Percentiles rank a stretch among this genome's conserved stretches.
These are phyloP conservation scores for Pachydiplax longipennis DNA, from an alignment of 2,888 invertebrate genomes.

Conservation along the genomic window DNA sequence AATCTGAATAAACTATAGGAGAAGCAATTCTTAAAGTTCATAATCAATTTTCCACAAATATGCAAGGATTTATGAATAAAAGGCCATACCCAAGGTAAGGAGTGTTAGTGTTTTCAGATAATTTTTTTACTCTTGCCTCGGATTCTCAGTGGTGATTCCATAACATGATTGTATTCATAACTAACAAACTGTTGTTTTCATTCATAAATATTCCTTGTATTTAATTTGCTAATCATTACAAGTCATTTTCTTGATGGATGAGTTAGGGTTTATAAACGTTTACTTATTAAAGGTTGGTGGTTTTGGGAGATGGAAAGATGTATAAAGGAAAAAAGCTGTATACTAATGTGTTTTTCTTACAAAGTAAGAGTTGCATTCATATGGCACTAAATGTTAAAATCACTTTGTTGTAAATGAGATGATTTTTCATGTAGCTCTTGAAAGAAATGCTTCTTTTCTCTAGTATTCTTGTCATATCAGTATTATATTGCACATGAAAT, in stretches of 20 bases:
- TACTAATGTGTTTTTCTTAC: constrained; percentile 40
- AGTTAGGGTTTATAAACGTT: not conserved
- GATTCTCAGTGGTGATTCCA: not conserved
- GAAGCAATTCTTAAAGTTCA: not conserved
- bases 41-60: not conserved
- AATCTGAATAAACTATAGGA: not conserved
- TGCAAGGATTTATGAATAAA: not conserved
- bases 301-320: not conserved
- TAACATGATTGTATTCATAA: not conserved
- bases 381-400: constrained; percentile 19
- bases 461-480: constrained; percentile 17
- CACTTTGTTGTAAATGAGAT: not conserved
- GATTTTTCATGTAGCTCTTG: constrained; percentile 3
- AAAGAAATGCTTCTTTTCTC: constrained; percentile 9
- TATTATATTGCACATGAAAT: constrained; percentile 24
- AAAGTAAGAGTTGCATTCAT: constrained; percentile 17
- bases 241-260: not conserved
- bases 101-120: not conserved
- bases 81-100: not conserved
- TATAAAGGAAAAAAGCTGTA: not conserved
- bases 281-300: not conserved
- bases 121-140: constrained; percentile 14
- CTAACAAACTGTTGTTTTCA: constrained; percentile 8
- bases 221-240: not conserved
- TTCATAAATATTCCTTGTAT: not conserved